Evolutionary conservation across 2,797 vertebrate species (phyloP).

Genomic region (Decapterus maruadsi): DNA sequence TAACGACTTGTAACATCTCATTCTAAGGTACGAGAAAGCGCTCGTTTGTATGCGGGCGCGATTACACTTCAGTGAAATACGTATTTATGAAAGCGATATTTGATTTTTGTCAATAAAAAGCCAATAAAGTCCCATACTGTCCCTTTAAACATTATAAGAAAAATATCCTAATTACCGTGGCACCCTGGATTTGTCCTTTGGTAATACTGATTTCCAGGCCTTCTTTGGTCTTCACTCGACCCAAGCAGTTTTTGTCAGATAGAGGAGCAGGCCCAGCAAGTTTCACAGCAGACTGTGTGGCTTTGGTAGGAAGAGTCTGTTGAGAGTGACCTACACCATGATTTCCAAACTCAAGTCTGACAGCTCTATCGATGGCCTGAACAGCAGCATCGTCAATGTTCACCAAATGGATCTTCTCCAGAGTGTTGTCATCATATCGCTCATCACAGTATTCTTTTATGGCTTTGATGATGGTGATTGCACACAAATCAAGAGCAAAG

Average conservation of each 20-base stretch:
- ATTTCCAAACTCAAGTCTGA: conserved; percentile 73
- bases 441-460: conserved; percentile 83
- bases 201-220: conserved; percentile 83
- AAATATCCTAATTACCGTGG: conserved; percentile 80
- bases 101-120: too few relatives aligned
- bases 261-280: neutral
- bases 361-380: conserved; percentile 74
- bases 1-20: too few relatives aligned
- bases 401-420: conserved; percentile 88
- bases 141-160: neutral
- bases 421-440: conserved; percentile 17
- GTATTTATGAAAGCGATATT: too few relatives aligned
- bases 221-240: conserved; percentile 80
- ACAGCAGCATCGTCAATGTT: conserved; percentile 68
- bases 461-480: conserved; percentile 79
- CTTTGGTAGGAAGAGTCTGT: neutral
- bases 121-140: too few relatives aligned
- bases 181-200: conserved; percentile 82
- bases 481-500: conserved; percentile 84
- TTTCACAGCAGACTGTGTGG: neutral
- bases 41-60: too few relatives aligned
- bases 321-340: conserved; percentile 13
- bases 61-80: too few relatives aligned
- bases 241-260: conserved; percentile 28
- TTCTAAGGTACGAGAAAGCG: too few relatives aligned